These are phyloP conservation scores for Aproaerema taeniolella DNA, from an alignment of 2,888 invertebrate species.

Conservation along the genomic window DNA sequence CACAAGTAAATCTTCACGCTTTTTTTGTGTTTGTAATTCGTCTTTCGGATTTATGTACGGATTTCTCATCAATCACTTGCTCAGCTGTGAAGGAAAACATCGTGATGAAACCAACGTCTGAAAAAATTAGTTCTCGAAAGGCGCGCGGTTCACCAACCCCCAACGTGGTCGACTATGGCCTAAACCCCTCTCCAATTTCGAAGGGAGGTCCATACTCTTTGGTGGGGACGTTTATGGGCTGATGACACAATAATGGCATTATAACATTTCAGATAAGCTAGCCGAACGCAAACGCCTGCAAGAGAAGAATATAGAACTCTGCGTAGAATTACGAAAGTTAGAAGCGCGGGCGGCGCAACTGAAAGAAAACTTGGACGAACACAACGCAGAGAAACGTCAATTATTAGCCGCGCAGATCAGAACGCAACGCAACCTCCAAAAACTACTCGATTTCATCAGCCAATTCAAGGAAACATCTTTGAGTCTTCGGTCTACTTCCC, in stretches of 20 bases:
- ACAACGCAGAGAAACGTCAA: conserved; percentile 65
- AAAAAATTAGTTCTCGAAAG: too few species aligned
- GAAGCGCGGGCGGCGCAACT: conserved; percentile 61
- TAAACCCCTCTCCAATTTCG: not conserved
- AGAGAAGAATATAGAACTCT: conserved; percentile 64
- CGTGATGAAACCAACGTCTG: too few species aligned
- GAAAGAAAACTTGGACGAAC: conserved; percentile 65
- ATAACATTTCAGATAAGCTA: conserved; percentile 48
- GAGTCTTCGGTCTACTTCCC: conserved; percentile 55
- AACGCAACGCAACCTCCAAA: conserved; percentile 67
- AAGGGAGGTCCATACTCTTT: not conserved
- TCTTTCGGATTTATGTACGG: too few species aligned
- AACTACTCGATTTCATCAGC: conserved; percentile 68
- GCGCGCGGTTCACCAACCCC: conserved; percentile 14
- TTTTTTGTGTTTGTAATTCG: too few species aligned
- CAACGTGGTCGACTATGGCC: conserved; percentile 34
- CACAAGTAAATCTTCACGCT: too few species aligned
- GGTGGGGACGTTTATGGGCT: not conserved
- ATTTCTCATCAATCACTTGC: too few species aligned
- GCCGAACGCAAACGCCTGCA: conserved; percentile 62
- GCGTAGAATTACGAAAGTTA: conserved; percentile 60
- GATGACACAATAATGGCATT: too few species aligned
- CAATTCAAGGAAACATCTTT: conserved; percentile 68
- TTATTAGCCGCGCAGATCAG: conserved; percentile 65
- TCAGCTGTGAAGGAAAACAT: too few species aligned